Evolutionary conservation across 1,140 invertebrate species (phyloP).

Genomic region (Helicoverpa zea): DNA sequence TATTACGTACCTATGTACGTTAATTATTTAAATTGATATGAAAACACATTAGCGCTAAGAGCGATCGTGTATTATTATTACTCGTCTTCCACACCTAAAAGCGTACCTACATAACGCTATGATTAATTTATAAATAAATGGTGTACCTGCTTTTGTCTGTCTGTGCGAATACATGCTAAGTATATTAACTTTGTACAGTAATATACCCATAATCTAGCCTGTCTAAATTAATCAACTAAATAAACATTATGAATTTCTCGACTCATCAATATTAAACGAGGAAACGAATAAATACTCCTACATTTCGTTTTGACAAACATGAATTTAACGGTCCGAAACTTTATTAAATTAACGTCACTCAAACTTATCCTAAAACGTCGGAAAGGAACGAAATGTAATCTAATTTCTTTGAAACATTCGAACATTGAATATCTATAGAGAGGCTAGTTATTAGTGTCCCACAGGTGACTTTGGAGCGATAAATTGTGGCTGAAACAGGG

Average conservation of each 20-base stretch:
- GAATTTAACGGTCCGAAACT: neutral
- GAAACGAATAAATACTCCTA: neutral
- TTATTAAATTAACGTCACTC: neutral
- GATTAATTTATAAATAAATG: no score
- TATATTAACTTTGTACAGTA: no score
- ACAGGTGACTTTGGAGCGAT: constrained; percentile 50
- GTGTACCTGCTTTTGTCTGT: no score
- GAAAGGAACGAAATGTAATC: neutral
- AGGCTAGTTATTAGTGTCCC: constrained; percentile 31
- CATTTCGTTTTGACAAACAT: neutral
- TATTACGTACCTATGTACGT: neutral
- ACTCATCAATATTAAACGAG: neutral
- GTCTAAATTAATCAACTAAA: no score
- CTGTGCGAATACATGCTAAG: no score
- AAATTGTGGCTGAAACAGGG: constrained; percentile 65
- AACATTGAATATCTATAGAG: constrained; percentile 11
- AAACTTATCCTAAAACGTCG: no score
- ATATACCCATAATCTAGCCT: no score
- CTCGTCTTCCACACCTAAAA: no score
- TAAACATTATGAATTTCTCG: no score
- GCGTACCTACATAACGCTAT: no score
- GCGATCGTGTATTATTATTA: neutral
- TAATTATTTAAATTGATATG: neutral
- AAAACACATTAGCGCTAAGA: neutral
- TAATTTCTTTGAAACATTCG: constrained; percentile 1